Conservation (phyloP, 2,797 vertebrate genomes). For the Geotrypetes seraphini region DNA sequence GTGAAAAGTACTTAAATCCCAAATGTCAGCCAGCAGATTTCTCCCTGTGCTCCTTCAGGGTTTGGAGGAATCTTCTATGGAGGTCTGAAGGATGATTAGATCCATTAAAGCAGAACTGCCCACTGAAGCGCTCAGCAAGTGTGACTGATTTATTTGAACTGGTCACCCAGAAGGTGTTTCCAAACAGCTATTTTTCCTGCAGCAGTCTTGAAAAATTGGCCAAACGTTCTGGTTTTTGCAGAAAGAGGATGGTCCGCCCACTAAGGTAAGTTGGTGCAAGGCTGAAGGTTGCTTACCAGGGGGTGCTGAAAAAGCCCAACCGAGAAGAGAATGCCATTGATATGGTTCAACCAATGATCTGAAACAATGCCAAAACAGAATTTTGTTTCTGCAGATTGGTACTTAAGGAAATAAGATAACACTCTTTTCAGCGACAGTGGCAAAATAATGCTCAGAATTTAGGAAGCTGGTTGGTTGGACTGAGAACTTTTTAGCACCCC, state of each 20-base stretch:
- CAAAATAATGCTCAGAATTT: too few species aligned
- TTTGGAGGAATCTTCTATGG: constrained; percentile 30
- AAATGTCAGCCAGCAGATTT: neutral
- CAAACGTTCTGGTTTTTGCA: constrained; percentile 15
- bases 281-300: too few species aligned
- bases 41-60: neutral
- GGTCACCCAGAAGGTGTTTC: constrained; percentile 45
- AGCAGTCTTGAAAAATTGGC: constrained; percentile 52
- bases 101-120: constrained; percentile 38
- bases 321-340: too few species aligned
- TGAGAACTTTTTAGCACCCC: too few species aligned
- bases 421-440: too few species aligned
- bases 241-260: constrained; percentile 28
- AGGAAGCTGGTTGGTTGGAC: too few species aligned
- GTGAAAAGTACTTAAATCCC: too few species aligned
- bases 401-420: too few species aligned
- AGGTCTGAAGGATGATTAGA: constrained; percentile 39
- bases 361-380: too few species aligned
- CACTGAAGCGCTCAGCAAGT: constrained; percentile 38
- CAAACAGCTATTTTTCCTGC: constrained; percentile 50
- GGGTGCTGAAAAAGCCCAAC: too few species aligned
- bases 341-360: too few species aligned
- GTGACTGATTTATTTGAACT: constrained; percentile 58
- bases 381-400: too few species aligned
- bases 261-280: constrained; percentile 9